These are phyloP conservation scores for Andricus quercusramuli DNA, from an alignment of 2,888 invertebrate species.

Conservation along the genomic window DNA sequence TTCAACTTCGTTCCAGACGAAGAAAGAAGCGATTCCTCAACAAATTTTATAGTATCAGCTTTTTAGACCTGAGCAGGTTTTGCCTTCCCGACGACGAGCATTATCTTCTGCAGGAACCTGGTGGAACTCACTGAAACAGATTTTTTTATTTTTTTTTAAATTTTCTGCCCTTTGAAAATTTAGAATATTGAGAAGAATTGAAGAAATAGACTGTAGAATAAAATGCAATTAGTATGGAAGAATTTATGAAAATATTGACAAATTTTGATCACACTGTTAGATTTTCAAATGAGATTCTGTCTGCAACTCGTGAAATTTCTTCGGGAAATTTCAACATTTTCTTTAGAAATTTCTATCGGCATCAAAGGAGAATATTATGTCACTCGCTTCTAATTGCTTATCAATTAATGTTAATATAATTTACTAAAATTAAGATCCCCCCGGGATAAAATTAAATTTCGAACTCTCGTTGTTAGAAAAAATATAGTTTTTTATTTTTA, in stretches of 20 bases:
- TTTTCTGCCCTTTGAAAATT: background rate
- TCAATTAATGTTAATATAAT: background rate
- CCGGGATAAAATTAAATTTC: background rate
- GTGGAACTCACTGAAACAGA: conserved; percentile 82
- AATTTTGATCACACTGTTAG: background rate
- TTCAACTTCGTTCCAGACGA: conserved; percentile 23
- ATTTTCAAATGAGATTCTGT: conserved; percentile 33
- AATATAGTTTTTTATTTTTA: conserved; percentile 23
- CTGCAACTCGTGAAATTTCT: conserved; percentile 2
- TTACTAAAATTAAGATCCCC: conserved; percentile 3
- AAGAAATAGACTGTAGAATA: background rate
- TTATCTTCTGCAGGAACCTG: conserved; percentile 84
- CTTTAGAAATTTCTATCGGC: background rate
- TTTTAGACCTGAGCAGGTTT: conserved; percentile 86
- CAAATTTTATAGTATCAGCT: conserved; percentile 23
- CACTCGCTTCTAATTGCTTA: conserved; percentile 25
- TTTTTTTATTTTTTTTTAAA: background rate
- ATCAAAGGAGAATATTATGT: background rate
- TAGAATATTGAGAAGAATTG: background rate
- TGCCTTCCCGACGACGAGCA: conserved; percentile 87
- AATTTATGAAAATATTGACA: background rate
- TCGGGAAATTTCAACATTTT: background rate
- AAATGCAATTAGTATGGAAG: background rate
- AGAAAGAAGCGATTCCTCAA: conserved; percentile 20
- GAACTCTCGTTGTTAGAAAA: background rate